A percentile compares a stretch with the other conserved stretches of the same genome.
phyloP scores from a whole-genome alignment of 2,888 invertebrate genomes.

The Amorpha juglandis region DNA sequence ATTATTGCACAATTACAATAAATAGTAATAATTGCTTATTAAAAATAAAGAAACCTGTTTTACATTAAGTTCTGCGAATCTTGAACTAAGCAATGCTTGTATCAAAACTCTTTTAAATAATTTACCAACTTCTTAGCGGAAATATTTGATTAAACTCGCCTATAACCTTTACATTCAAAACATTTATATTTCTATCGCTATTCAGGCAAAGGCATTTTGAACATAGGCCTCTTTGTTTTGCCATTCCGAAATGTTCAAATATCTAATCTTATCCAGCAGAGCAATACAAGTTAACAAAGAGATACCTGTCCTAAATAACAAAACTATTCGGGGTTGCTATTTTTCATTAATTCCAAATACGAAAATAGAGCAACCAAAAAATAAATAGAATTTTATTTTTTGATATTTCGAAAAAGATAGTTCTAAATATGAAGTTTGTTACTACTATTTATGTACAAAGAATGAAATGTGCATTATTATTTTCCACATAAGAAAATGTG shows the following conservation, averaged over 20 bases:
- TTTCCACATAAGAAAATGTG: too few species aligned
- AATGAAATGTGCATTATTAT: too few species aligned
- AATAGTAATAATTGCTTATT: too few species aligned
- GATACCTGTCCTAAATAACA: background rate
- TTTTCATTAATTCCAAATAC: background rate
- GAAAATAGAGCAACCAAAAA: background rate
- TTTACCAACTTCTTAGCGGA: too few species aligned
- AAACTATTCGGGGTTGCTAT: background rate
- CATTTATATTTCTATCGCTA: background rate
- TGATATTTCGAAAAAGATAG: background rate
- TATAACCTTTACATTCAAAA: too few species aligned
- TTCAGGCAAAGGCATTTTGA: background rate
- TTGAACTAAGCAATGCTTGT: too few species aligned
- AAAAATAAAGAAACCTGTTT: too few species aligned
- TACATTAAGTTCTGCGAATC: too few species aligned
- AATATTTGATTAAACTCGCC: slow-evolving; percentile 17
- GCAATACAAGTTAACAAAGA: slow-evolving; percentile 12
- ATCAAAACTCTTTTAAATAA: too few species aligned
- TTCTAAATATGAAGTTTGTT: too few species aligned
- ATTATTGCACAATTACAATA: too few species aligned
- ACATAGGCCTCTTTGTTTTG: background rate
- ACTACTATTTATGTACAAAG: too few species aligned
- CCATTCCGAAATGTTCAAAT: background rate
- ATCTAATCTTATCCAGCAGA: slow-evolving; percentile 1
- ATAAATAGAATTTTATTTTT: background rate